Evolutionary conservation across 1,140 invertebrate species (phyloP), one percentile per base, ranked within the genome.

Genomic region (Ctenoplectra terminalis): DNA sequence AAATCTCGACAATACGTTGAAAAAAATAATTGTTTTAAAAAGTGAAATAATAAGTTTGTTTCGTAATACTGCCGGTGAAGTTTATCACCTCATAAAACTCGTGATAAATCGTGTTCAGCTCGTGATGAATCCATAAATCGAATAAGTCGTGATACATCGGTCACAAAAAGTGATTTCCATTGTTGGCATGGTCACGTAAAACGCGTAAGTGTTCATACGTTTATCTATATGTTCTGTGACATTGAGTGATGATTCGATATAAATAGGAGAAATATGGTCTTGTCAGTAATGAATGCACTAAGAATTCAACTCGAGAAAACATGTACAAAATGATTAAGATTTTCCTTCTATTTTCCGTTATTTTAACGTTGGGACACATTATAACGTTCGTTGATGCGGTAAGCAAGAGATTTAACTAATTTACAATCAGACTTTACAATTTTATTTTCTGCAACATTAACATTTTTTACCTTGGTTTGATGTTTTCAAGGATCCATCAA

Each of bases 401-500:
- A 26, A 72, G n/a, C 3, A 17, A 7, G 1, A 17, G 31, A 13
- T 20, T 4, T 29, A 9, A 66, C 17, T 40, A 26, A 66, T 3
- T 31, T 63, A 2, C 0, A 4, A 23, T 13, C 11, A 13, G 9
- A 3, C 15, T 3, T 61, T 23, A 23, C 23, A 34, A 61, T 23
- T 23, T 61, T 2, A 20, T 20, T n/a, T 56, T 3, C n/a, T 26
- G 11, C 52, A 4, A 29, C n/a, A 23, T n/a, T 1, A 23, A 58
- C 15, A 13, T 58, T 58, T 17, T 15, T 31, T 29, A 17, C 17
- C 0, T 43, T 20, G 0, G 8, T 26, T 43, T 7, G 15, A 6
- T 66, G 6, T 66, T 17, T 77, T 20, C 0, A 34, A 77, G 50
- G 50, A 64, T 23, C 58, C 58, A 26, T 74, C 73, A 0, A 76